Evolutionary conservation across 2,113 vertebrate genomes (phyloP), one percentile per base, ranked within the genome.

Genomic region (Parotia lawesii): DNA sequence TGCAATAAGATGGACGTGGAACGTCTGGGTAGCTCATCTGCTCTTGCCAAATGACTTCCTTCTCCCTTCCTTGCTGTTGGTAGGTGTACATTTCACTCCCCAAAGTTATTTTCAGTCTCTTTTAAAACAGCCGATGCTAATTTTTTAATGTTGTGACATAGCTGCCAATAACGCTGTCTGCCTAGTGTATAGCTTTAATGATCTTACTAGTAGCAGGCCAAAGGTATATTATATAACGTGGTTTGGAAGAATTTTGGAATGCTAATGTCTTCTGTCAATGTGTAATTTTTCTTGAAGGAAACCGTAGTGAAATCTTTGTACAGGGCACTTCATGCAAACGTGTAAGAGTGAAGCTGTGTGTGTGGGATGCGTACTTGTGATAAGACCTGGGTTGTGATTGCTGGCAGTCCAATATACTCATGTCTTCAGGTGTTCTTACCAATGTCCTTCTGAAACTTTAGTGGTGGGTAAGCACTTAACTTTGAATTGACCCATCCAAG

Each of bases 361-460:
- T 72, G 51, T 95, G 64, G 29, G 37, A 79, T 45, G 7, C 2
- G 2, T 80, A 29, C 50, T 64, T 75, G 76, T 82, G 73, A 24
- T 54, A 29, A 93, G 95, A 72, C 86, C 62, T 87, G 94, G 79
- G 92, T 82, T 82, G 73, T 82, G 95, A 93, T 94, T 96, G 94
- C 95, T 95, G 94, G 94, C 95, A 95, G 96, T 96, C 95, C 56
- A 11, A 67, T 37, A 94, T 28, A 85, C 93, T 93, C 94, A 71
- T 3, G 91, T 95, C 90, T 85, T 89, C 69, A 64, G 81, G 51
- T 80, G 47, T 91, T 91, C 91, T 88, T 89, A 94, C 61, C 38
- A 37, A 38, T 90, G 53, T 51, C 42, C 61, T 90, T 82, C 85
- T 83, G 65, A 89, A 89, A 58, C 1, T 20, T 79, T 85, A 51